Evolutionary conservation across 2,797 vertebrate genomes (phyloP).

Genomic region (Odontamblyopus rebecca): DNA sequence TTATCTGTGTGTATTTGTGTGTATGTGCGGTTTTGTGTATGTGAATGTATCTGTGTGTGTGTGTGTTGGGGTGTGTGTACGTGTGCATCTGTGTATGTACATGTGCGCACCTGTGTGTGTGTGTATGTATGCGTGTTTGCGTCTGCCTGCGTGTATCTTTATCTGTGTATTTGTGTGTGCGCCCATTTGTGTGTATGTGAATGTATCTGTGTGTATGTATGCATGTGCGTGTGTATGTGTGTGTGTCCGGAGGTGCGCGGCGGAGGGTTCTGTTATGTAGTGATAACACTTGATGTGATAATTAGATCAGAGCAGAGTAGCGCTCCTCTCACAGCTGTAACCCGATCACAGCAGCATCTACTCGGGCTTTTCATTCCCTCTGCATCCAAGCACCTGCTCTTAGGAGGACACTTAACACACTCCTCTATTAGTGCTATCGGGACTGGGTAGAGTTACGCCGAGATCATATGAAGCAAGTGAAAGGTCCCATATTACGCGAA

Average conservation of each 20-base stretch:
- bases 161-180: too few relatives aligned
- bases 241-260: constrained; percentile 16
- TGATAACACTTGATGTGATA: constrained; percentile 56
- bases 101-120: too few relatives aligned
- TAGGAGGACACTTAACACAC: not conserved
- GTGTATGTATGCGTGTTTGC: too few relatives aligned
- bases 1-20: too few relatives aligned
- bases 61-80: too few relatives aligned
- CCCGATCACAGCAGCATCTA: constrained; percentile 41
- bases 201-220: too few relatives aligned
- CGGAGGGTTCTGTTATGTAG: constrained; percentile 45
- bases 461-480: not conserved
- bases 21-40: too few relatives aligned
- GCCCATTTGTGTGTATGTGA: too few relatives aligned
- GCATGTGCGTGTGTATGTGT: not conserved
- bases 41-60: too few relatives aligned
- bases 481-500: too few relatives aligned
- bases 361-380: constrained; percentile 54
- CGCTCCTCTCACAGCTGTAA: constrained; percentile 31
- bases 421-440: not conserved
- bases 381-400: not conserved
- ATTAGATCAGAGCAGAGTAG: constrained; percentile 63
- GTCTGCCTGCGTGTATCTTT: too few relatives aligned
- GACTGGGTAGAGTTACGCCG: not conserved
- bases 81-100: too few relatives aligned